These are phyloP conservation scores for Yponomeuta malinellus DNA, from an alignment of 2,888 invertebrate genomes.

Conservation along the genomic window DNA sequence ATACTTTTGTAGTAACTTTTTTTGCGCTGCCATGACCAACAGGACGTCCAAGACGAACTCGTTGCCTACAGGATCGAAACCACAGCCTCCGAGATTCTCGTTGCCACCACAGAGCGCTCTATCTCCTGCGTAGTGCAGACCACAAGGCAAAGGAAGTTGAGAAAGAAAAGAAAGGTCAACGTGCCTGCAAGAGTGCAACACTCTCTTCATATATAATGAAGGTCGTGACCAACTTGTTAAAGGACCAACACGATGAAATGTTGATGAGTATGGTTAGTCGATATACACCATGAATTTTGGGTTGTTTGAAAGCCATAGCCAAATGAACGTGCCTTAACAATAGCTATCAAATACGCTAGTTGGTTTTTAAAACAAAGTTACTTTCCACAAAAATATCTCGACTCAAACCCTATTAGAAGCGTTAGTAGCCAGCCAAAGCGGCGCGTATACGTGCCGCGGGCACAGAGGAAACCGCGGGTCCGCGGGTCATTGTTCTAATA, in stretches of 20 bases:
- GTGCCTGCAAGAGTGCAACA: not conserved
- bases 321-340: too few relatives aligned
- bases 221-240: conserved; percentile 49
- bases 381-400: too few relatives aligned
- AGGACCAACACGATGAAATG: conserved; percentile 50
- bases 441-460: too few relatives aligned
- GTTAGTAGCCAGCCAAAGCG: too few relatives aligned
- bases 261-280: conserved; percentile 49
- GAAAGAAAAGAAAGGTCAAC: too few relatives aligned
- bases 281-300: conserved; percentile 1
- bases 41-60: conserved; percentile 45
- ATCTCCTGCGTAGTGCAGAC: conserved; percentile 36
- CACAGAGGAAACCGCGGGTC: too few relatives aligned
- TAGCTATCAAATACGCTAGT: too few relatives aligned
- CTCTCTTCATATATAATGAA: conserved; percentile 37
- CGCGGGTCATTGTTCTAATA: too few relatives aligned
- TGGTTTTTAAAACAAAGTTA: too few relatives aligned
- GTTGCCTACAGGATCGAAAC: conserved; percentile 44
- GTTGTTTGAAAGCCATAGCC: too few relatives aligned
- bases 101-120: conserved; percentile 32
- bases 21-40: conserved; percentile 31
- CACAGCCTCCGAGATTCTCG: conserved; percentile 34
- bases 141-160: conserved; percentile 6
- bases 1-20: not conserved
- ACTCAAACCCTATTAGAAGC: too few relatives aligned